Base-by-base conservation (phyloP, 2,888 invertebrate species). In the Pediacus dermestoides region DNA sequence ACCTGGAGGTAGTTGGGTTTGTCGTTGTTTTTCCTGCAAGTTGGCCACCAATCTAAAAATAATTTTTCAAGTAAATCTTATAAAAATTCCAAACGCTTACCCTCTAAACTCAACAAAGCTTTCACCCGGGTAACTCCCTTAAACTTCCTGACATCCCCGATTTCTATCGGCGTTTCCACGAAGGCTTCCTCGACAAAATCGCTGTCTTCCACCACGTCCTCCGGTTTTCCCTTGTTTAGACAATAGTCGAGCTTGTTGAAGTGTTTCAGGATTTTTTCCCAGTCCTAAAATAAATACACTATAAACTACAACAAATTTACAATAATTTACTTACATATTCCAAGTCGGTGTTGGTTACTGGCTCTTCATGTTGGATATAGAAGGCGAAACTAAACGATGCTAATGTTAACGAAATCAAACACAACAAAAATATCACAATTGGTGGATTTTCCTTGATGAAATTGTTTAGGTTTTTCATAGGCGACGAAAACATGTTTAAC, bases 401-500 rank as follows among this genome's bases (percentile, higher is more conserved):
- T 18, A 18, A 7, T 18, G 21, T 18, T n/a, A 18, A n/a, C n/a
- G 21, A 6, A 18, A 18, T 18, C n/a, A 18, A n/a, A n/a, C 21
- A 18, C 6, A 18, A 7, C n/a, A 18, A 18, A 18, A 18, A n/a
- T n/a, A n/a, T 18, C 21, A 18, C 21, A 18, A 18, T 6, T 7
- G 21, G 21, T 18, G 21, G 21, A 18, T n/a, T 6, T 7, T 6
- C 21, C n/a, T 18, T 18, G 6, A 18, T 6, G 21, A 18, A 18
- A 18, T 18, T n/a, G 21, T 6, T 18, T 7, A 18, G n/a, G 21
- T 18, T 18, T 18, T 18, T 18, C 21, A n/a, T n/a, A 7, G 6
- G 21, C n/a, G 21, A 18, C n/a, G 21, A 18, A 18, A 18, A 18
- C 21, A 18, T 18, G n/a, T n/a, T n/a, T n/a, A n/a, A n/a, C n/a